phyloP scores from a whole-genome alignment of 2,888 invertebrate genomes.

The Drosophila aldrichi region DNA sequence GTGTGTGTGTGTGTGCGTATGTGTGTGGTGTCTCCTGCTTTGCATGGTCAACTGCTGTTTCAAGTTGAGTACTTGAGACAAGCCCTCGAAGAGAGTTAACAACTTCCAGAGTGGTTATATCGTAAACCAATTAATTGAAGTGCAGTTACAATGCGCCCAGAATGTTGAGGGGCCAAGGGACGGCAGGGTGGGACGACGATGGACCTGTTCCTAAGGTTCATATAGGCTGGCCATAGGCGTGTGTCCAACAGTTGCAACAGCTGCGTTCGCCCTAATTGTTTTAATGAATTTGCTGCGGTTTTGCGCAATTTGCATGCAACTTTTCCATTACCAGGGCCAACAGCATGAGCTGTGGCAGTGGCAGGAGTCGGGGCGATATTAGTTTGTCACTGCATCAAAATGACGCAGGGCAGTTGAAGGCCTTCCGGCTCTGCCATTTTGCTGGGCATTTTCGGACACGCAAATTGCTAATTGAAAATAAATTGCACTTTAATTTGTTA shows the following conservation, averaged over 20 bases:
- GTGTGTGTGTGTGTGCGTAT: slow-evolving; percentile 18
- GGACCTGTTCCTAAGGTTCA: slow-evolving; percentile 28
- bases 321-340: slow-evolving; percentile 60
- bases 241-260: slow-evolving; percentile 59
- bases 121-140: slow-evolving; percentile 57
- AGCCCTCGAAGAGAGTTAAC: slow-evolving; percentile 34
- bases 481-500: slow-evolving; percentile 80
- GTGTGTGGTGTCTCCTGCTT: slow-evolving; percentile 16
- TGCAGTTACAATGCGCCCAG: slow-evolving; percentile 45
- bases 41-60: slow-evolving; percentile 40
- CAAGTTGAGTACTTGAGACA: slow-evolving; percentile 21
- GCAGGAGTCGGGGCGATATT: slow-evolving; percentile 50
- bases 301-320: slow-evolving; percentile 80
- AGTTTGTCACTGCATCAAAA: slow-evolving; percentile 76
- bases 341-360: slow-evolving; percentile 23
- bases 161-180: too few relatives aligned
- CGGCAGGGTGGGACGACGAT: slow-evolving; percentile 7
- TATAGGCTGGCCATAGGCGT: slow-evolving; percentile 33
- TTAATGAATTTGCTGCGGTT: slow-evolving; percentile 82
- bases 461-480: slow-evolving; percentile 82
- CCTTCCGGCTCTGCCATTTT: slow-evolving; percentile 50
- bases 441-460: slow-evolving; percentile 59
- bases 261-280: slow-evolving; percentile 74
- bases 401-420: slow-evolving; percentile 39
- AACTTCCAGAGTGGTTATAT: slow-evolving; percentile 40